Evolutionary conservation across 92 coral and sea anemone species (phyloP), one percentile per base, ranked within the genome.

Genomic region (Ricordea florida): DNA sequence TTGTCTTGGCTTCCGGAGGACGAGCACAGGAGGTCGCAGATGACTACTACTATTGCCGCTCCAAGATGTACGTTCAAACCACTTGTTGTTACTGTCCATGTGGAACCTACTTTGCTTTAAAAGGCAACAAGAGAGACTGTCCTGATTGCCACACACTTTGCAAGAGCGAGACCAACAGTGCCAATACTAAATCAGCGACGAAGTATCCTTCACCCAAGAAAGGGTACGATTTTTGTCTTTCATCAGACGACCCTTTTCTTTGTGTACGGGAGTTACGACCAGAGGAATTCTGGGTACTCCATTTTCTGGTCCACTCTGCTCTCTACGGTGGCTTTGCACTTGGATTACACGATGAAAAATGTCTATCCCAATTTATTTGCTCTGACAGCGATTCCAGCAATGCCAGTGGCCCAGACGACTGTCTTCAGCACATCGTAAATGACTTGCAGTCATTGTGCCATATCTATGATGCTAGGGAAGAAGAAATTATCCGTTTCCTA

Each of bases 261-360:
- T 66, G 66, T 30, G 63, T 79, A 10, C 73, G 93, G 69, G 35
- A 51, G 6, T 82, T 96, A 21, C 42, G 71, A 21, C 96, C 97
- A 16, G 83, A 58, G 2, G 99, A 88, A 41, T 89, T 85, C 63
- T 96, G 99, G 11, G 57, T 88, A 18, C 69, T 96, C 13, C 97
- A 96, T 79, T 76, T 96, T 41, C 70, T 92, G 32, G 93, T 92
- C 6, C 90, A 86, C 62, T 72, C 89, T 41, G 87, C 92, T 6
- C 80, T 92, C 34, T 85, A 85, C 20, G 93, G 87, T 4, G 99
- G 99, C 32, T 63, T 38, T 48, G 77, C 97, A 49, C 59, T 86
- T 18, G 82, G 72, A 37, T 14, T 80, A 49, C 69, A 74, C 37
- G 74, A 77, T 26, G 65, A 84, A 28, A 76, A 65, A 27, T 62